Percentiles rank a stretch among this genome's conserved stretches.
phyloP scores from a whole-genome alignment of 1,140 invertebrate species.

The Heliconius himera region DNA sequence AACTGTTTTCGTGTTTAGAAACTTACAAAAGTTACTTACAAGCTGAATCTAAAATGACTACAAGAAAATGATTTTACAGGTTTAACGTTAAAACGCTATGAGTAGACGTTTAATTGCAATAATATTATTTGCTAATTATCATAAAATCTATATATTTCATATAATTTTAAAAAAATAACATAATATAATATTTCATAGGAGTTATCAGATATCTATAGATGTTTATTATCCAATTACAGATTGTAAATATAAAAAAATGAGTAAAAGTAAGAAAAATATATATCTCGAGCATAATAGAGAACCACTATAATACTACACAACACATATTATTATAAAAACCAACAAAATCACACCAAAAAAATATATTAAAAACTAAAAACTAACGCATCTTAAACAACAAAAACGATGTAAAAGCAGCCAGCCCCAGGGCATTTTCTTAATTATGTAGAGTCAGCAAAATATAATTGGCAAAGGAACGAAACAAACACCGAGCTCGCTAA shows the following conservation, averaged over 20 bases:
- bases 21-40: not conserved
- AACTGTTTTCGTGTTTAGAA: not conserved
- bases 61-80: not conserved
- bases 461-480: constrained; percentile 48
- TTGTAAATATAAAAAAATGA: no score
- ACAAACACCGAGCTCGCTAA: constrained; percentile 60
- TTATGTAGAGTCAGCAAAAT: constrained; percentile 46
- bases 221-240: no score
- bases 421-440: constrained; percentile 45
- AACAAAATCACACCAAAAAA: constrained; percentile 1
- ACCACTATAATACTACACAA: not conserved
- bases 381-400: constrained; percentile 34
- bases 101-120: not conserved
- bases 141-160: no score
- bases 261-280: no score
- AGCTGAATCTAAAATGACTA: not conserved
- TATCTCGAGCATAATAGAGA: no score
- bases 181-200: no score
- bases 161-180: no score
- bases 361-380: constrained; percentile 16
- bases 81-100: not conserved
- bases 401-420: constrained; percentile 36
- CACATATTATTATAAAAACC: not conserved
- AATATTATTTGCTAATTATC: not conserved
- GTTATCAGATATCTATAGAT: no score